These are phyloP conservation scores for Beaufortia kweichowensis DNA, from an alignment of 2,113 vertebrate genomes.

Conservation along the genomic window DNA sequence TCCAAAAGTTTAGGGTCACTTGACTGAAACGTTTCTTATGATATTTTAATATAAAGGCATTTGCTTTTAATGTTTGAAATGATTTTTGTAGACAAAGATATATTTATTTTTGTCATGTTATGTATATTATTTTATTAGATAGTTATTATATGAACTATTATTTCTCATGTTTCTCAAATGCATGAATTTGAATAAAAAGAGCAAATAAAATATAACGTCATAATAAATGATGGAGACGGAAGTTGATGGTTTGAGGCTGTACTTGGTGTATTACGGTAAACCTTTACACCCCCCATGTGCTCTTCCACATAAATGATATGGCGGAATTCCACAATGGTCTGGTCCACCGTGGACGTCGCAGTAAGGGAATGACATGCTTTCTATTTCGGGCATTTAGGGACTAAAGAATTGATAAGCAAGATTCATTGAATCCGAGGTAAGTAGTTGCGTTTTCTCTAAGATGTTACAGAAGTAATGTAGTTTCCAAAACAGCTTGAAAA, in stretches of 20 bases:
- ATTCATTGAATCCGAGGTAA: slow-evolving; percentile 46
- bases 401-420: slow-evolving; percentile 33
- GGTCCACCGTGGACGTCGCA: slow-evolving; percentile 50
- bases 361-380: slow-evolving; percentile 51
- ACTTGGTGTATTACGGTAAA: slow-evolving; percentile 50
- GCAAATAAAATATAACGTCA: no score
- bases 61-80: no score
- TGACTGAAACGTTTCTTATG: no score
- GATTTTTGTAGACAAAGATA: no score
- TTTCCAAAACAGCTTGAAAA: background rate
- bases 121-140: no score
- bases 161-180: no score
- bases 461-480: background rate
- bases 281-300: slow-evolving; percentile 41
- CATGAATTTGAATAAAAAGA: no score
- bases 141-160: no score
- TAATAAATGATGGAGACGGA: background rate
- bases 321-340: slow-evolving; percentile 54
- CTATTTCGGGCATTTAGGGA: slow-evolving; percentile 26
- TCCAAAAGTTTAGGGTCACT: no score
- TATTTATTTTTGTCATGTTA: no score
- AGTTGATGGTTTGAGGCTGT: background rate
- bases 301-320: slow-evolving; percentile 59
- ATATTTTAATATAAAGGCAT: no score
- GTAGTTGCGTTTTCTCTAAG: slow-evolving; percentile 14